A percentile compares a stretch with the other conserved stretches of the same genome.
phyloP scores from a whole-genome alignment of 2,113 vertebrate species.

The Phocoena phocoena region DNA sequence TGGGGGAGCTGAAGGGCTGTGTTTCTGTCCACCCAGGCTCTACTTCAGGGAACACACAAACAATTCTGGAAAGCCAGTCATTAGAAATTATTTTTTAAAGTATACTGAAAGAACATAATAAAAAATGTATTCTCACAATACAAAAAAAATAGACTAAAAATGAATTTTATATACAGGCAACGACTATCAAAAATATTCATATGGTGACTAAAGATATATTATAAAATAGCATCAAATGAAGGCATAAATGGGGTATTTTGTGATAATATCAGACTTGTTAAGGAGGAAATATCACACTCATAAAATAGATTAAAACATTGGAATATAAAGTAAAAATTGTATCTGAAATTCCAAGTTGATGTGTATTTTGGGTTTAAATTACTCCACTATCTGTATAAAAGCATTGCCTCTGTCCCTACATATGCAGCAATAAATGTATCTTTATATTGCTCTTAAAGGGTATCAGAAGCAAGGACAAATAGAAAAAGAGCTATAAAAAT shows the following conservation, averaged over 20 bases:
- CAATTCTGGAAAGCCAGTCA: neutral
- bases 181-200: neutral
- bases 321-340: constrained; percentile 20
- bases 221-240: neutral
- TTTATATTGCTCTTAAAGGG: neutral
- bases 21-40: neutral
- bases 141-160: neutral
- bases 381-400: neutral
- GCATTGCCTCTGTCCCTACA: neutral
- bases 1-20: accelerated
- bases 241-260: constrained; percentile 6
- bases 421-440: neutral
- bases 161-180: neutral
- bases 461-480: constrained; percentile 4
- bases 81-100: neutral
- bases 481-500: constrained; percentile 66
- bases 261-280: neutral
- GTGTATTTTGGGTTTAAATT: neutral
- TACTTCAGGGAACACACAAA: neutral
- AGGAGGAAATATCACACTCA: neutral
- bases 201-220: neutral
- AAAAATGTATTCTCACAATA: neutral
- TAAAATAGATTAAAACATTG: neutral
- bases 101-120: neutral
- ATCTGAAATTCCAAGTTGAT: constrained; percentile 15